phyloP scores from a whole-genome alignment of 2,113 vertebrate genomes.

The Azemiops feae region DNA sequence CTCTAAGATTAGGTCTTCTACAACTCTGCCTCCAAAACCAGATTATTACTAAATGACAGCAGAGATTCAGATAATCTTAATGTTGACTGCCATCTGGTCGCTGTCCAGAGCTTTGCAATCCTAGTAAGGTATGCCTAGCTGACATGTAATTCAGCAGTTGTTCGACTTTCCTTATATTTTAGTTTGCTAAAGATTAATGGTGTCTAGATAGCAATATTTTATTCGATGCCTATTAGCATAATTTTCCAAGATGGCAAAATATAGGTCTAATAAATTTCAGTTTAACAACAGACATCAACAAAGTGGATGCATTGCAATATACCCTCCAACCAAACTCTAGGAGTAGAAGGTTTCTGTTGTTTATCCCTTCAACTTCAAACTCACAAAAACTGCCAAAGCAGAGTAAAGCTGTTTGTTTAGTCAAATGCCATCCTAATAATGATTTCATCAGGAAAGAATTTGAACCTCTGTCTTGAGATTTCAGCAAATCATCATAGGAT shows the following conservation, averaged over 20 bases:
- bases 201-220: neutral
- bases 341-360: neutral
- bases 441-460: neutral
- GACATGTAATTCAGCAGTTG: neutral
- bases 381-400: neutral
- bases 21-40: neutral
- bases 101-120: neutral
- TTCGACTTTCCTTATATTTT: neutral
- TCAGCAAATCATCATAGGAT: neutral
- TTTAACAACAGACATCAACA: neutral
- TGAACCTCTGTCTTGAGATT: neutral
- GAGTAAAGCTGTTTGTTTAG: neutral
- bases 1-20: neutral
- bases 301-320: neutral
- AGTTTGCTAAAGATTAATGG: neutral
- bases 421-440: neutral
- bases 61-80: neutral
- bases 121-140: neutral
- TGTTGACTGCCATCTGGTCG: neutral
- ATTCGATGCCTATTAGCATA: neutral
- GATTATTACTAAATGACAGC: neutral
- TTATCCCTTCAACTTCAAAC: neutral
- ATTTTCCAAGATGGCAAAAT: neutral
- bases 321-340: neutral
- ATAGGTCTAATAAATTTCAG: neutral